Conservation (phyloP, 2,888 invertebrate genomes). For the Cenopis cana region DNA sequence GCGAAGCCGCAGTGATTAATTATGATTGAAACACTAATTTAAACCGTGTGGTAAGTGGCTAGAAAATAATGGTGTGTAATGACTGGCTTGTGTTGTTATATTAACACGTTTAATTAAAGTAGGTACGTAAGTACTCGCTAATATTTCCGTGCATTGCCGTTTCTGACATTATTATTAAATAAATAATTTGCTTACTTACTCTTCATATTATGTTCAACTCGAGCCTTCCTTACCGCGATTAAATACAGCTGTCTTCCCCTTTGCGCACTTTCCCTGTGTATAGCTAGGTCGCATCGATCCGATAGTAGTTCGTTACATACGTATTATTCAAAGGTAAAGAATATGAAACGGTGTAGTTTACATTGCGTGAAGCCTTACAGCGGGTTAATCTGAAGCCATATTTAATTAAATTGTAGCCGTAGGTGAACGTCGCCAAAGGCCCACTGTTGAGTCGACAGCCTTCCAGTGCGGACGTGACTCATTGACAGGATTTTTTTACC, state of each 20-base stretch:
- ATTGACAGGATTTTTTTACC: constrained; percentile 46
- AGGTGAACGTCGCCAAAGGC: constrained; percentile 64
- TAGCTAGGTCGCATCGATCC: not conserved
- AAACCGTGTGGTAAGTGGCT: constrained; percentile 32
- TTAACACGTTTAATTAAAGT: constrained; percentile 9
- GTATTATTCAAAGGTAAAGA: constrained; percentile 55
- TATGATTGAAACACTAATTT: constrained; percentile 32
- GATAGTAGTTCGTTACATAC: not conserved
- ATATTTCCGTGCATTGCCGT: not conserved
- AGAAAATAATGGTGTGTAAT: constrained; percentile 6
- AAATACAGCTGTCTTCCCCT: not conserved
- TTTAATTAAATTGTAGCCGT: constrained; percentile 82
- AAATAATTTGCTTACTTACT: not conserved
- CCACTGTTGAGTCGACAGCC: constrained; percentile 69
- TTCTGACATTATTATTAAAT: not conserved
- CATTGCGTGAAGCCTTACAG: constrained; percentile 72
- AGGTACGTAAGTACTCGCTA: not conserved
- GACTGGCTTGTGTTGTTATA: constrained; percentile 3
- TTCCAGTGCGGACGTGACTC: constrained; percentile 61
- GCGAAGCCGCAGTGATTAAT: constrained; percentile 32
- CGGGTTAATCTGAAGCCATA: constrained; percentile 83
- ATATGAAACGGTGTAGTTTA: constrained; percentile 79
- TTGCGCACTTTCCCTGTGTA: not conserved
- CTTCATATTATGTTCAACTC: not conserved
- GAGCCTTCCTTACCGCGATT: not conserved